Evolutionary conservation across 2,113 vertebrate species (phyloP).

Genomic region (Mohoua ochrocephala): DNA sequence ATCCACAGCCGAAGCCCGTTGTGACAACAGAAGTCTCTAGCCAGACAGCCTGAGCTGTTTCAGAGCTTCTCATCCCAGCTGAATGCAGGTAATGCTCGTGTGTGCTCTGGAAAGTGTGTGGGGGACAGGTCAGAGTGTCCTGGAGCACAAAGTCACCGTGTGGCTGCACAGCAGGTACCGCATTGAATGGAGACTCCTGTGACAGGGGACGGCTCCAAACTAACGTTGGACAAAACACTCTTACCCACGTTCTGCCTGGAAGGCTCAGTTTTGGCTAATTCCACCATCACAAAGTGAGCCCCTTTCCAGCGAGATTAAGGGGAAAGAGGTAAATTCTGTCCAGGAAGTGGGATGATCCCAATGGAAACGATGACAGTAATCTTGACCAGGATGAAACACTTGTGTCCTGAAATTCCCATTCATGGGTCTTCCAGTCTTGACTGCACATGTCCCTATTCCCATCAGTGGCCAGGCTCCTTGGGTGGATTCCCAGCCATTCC

Average conservation of each 20-base stretch:
- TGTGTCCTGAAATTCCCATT: not conserved
- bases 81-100: not conserved
- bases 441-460: not conserved
- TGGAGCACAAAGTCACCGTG: not conserved
- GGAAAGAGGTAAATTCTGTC: not conserved
- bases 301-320: not conserved
- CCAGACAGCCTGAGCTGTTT: not conserved
- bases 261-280: not conserved
- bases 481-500: not conserved
- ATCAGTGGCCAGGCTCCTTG: not conserved
- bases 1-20: not conserved
- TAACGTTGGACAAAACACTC: not conserved
- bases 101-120: not conserved
- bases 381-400: not conserved
- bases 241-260: not conserved
- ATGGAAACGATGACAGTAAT: not conserved
- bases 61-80: not conserved
- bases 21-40: not conserved
- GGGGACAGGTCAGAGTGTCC: not conserved
- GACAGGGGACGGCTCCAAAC: not conserved
- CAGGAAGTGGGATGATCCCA: not conserved
- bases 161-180: not conserved
- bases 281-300: not conserved
- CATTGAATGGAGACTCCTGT: accelerated
- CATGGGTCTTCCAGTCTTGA: not conserved